Evolutionary conservation across 2,888 invertebrate species (phyloP).

Genomic region (Belgica antarctica): DNA sequence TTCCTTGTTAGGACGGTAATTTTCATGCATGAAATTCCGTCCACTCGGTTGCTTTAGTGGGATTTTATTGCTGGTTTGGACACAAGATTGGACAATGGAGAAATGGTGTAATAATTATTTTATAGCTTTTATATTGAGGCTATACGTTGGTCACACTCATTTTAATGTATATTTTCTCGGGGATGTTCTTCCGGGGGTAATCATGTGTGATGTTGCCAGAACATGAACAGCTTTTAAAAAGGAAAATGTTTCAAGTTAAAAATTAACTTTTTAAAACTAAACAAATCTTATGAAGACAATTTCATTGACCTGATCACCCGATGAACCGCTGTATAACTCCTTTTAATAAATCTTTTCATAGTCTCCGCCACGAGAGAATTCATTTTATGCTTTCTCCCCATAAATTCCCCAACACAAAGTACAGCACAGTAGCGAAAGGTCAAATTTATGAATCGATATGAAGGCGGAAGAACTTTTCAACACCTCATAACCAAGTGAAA

Average conservation of each 20-base stretch:
- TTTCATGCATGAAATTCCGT: slow-evolving; percentile 10
- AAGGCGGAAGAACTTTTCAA: slow-evolving; percentile 34
- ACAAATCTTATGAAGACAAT: too few relatives aligned
- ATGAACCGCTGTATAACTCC: background rate
- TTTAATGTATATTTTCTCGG: background rate
- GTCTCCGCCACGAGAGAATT: background rate
- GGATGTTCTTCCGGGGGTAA: background rate
- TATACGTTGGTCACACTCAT: slow-evolving; percentile 8
- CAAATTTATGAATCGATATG: background rate
- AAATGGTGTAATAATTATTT: slow-evolving; percentile 43
- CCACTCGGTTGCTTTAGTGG: slow-evolving; percentile 30
- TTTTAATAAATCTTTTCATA: background rate
- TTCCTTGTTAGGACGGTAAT: slow-evolving; percentile 14
- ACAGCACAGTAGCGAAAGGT: background rate
- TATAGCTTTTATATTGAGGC: slow-evolving; percentile 41
- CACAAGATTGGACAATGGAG: slow-evolving; percentile 35
- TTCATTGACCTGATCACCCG: too few relatives aligned
- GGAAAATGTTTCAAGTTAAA: too few relatives aligned
- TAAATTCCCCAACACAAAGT: slow-evolving; percentile 24
- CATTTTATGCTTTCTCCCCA: too few relatives aligned
- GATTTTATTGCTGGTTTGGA: slow-evolving; percentile 15
- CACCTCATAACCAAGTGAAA: slow-evolving; percentile 39
- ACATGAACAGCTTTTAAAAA: too few relatives aligned
- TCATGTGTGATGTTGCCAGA: too few relatives aligned
- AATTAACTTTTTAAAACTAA: too few relatives aligned